Conservation (phyloP, 2,888 invertebrate species). For the Chalcosyrphus nemorum region DNA sequence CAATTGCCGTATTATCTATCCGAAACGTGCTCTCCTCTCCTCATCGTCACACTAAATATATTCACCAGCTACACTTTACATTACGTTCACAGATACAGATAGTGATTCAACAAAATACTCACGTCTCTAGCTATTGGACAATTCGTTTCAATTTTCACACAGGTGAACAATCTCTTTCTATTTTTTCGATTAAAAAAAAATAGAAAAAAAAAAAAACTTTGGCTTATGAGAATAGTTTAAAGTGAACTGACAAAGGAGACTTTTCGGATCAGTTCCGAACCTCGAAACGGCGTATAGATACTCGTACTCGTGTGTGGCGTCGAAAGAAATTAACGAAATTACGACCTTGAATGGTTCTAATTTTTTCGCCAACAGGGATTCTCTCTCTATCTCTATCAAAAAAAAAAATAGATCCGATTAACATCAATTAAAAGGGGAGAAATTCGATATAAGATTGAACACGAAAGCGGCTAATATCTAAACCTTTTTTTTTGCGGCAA, state of each 20-base stretch:
- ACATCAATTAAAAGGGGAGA: background rate
- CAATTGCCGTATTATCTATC: constrained; percentile 19
- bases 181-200: background rate
- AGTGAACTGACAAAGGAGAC: constrained; percentile 9
- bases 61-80: constrained; percentile 15
- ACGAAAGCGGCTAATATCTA: background rate
- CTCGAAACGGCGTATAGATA: background rate
- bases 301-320: no score
- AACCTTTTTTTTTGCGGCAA: background rate
- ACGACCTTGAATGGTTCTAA: constrained; percentile 27
- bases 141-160: constrained; percentile 31
- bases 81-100: constrained; percentile 15
- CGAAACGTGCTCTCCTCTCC: constrained; percentile 16
- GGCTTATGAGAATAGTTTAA: background rate
- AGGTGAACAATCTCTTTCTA: constrained; percentile 38
- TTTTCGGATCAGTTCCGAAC: constrained; percentile 1
- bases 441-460: background rate
- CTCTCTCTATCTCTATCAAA: background rate
- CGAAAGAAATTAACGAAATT: background rate
- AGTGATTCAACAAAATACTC: constrained; percentile 30
- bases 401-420: constrained; percentile 11
- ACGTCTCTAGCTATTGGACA: constrained; percentile 25
- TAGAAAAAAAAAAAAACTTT: constrained; percentile 14
- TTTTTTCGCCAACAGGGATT: background rate
- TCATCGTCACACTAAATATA: background rate